A percentile compares a stretch with the other conserved stretches of the same genome.
phyloP scores from a whole-genome alignment of 35 echinoderm and acorn worm genomes.

The Ptychodera flava region DNA sequence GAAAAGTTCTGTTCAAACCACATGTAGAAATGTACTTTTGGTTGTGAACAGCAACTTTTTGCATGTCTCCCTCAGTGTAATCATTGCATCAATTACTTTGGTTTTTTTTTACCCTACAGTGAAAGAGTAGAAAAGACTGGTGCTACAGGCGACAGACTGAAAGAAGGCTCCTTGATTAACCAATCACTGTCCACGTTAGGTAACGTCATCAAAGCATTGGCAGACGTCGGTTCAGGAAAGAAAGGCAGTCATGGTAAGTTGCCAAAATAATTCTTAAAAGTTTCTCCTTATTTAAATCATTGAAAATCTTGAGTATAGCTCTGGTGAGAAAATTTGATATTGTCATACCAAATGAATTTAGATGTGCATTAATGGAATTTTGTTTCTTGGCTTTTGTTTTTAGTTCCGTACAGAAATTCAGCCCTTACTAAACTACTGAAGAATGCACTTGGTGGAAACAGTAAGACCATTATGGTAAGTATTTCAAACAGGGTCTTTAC shows the following conservation, averaged over 20 bases:
- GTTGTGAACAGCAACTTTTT: too few species aligned
- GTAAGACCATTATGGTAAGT: slow-evolving; percentile 98
- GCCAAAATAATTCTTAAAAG: too few species aligned
- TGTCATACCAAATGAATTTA: too few species aligned
- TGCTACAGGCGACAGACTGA: slow-evolving; percentile 84
- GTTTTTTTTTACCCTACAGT: slow-evolving; percentile 39
- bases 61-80: too few species aligned
- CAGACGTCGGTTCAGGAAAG: slow-evolving; percentile 69
- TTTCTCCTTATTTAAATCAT: too few species aligned
- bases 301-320: too few species aligned
- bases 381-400: background rate
- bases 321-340: too few species aligned
- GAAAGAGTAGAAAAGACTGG: slow-evolving; percentile 91
- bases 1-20: too few species aligned
- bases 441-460: slow-evolving; percentile 94
- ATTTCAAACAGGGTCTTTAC: background rate
- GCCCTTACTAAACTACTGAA: slow-evolving; percentile 93
- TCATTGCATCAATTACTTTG: too few species aligned
- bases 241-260: slow-evolving; percentile 63
- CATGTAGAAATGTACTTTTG: too few species aligned
- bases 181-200: slow-evolving; percentile 85
- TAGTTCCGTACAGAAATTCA: slow-evolving; percentile 90
- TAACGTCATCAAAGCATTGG: slow-evolving; percentile 82
- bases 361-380: background rate
- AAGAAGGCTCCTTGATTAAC: slow-evolving; percentile 90